Evolutionary conservation across 1,140 invertebrate genomes (phyloP).

Genomic region (Myzus persicae): DNA sequence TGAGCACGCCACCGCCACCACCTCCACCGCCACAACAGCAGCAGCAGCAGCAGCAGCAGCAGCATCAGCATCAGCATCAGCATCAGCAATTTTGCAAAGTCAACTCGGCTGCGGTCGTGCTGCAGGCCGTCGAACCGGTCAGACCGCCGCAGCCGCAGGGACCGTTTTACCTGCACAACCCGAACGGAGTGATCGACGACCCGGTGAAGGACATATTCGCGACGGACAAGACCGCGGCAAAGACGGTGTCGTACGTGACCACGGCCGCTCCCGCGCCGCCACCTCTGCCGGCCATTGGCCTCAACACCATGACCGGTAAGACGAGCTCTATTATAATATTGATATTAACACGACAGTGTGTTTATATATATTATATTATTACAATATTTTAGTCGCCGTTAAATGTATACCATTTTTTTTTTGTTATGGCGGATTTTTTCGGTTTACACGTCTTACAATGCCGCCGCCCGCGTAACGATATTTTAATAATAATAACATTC

Average conservation of each 20-base stretch:
- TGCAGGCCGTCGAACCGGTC: slow-evolving; percentile 19
- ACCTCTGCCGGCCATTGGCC: slow-evolving; percentile 65
- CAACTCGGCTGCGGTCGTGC: neutral
- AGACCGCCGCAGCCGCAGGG: slow-evolving; percentile 66
- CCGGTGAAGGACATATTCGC: slow-evolving; percentile 80
- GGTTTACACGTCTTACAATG: neutral
- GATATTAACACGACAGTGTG: neutral
- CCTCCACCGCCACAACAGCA: neutral
- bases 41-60: neutral
- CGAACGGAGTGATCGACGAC: slow-evolving; percentile 75
- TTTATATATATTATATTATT: neutral
- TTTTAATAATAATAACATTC: neutral
- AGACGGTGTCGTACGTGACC: slow-evolving; percentile 29
- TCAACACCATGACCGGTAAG: slow-evolving; percentile 63
- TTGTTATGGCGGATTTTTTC: neutral
- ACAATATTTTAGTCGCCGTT: neutral
- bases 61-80: neutral
- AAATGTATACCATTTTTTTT: neutral
- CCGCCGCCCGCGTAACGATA: neutral
- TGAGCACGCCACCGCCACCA: neutral
- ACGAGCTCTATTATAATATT: neutral
- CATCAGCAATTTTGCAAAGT: neutral
- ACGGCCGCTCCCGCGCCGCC: slow-evolving; percentile 58
- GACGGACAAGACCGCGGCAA: slow-evolving; percentile 59
- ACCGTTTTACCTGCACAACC: slow-evolving; percentile 85